Base-by-base conservation (phyloP, 2,113 vertebrate genomes). In the Amia ocellicauda region DNA sequence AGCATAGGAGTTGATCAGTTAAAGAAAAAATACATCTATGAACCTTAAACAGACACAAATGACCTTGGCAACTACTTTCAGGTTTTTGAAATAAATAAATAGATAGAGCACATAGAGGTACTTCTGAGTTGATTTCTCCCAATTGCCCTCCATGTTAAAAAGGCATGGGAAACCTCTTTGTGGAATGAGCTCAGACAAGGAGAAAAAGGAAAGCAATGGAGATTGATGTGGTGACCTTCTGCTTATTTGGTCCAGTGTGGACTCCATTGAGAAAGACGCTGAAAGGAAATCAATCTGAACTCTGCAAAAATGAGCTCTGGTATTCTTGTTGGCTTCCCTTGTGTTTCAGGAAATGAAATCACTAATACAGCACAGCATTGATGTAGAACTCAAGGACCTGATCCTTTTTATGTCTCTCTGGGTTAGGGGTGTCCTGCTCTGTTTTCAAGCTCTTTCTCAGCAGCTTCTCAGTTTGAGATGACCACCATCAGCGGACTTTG, bases 201-300 rank as follows among this genome's bases (percentile, higher is more conserved):
- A 45, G 60, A 66, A 68, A 71, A 68, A n/a, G n/a, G 63, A 43
- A 66, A 50, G 59, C 23, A 31, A 50, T 64, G 28, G 62, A 70
- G 66, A 66, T 68, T 69, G 68, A 70, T 73, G 62, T 63, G 53
- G 58, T 68, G 67, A 58, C 70, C 67, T 74, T 52, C 65, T 71
- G 73, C 74, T 70, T 71, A 67, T 72, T 63, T 61, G 31, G 61
- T 43, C 47, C 58, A 28, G 29, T 45, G 16, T 31, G 23, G 51
- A 55, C 53, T 69, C 51, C 42, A 42, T 61, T 63, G 60, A 71
- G 52, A 60, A 66, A 62, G 36, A 54, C n/a, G 19, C 62, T 54
- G 56, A 64, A 62, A 70, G 58, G 66, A 63, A 65, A 66, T 74
- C 69, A 58, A 60, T 74, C 58, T 65, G 64, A 74, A 67, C 62